Percentiles rank a stretch among this genome's conserved stretches.
Evolutionary conservation across 2,797 vertebrate species (phyloP).

Genomic region (Myripristis jacobus): DNA sequence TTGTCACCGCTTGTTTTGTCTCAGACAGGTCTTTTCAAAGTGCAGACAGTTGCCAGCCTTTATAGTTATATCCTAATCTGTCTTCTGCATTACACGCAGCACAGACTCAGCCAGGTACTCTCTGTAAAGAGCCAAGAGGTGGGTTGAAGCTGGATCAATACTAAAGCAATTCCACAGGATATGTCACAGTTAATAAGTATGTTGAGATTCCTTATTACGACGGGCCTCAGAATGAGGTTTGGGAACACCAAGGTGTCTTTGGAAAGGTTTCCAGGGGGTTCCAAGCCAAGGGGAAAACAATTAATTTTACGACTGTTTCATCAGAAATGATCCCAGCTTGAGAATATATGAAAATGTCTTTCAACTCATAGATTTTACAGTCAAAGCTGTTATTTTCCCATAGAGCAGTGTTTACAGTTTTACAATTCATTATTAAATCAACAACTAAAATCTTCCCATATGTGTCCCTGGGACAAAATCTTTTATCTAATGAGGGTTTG

Average conservation of each 20-base stretch:
- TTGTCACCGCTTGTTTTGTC: constrained; percentile 28
- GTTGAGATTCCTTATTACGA: background rate
- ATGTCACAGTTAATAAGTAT: constrained; percentile 29
- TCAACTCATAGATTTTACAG: no score
- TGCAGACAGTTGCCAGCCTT: constrained; percentile 37
- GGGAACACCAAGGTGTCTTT: background rate
- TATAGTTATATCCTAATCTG: constrained; percentile 36
- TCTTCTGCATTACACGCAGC: constrained; percentile 23
- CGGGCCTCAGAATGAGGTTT: no score
- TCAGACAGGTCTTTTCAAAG: background rate
- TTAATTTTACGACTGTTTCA: no score
- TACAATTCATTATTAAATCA: background rate
- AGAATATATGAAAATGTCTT: no score
- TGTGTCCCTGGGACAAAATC: background rate
- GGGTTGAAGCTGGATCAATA: constrained; percentile 10
- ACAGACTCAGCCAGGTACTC: constrained; percentile 38
- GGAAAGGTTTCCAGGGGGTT: constrained; percentile 4
- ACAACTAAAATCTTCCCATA: background rate
- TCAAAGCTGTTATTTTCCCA: no score
- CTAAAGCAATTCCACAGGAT: constrained; percentile 20
- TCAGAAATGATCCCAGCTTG: no score
- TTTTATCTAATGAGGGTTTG: background rate
- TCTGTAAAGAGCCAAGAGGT: constrained; percentile 9
- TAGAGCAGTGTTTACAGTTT: no score
- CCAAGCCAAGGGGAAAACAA: background rate